A percentile compares a stretch with the other conserved stretches of the same genome.
phyloP scores from a whole-genome alignment of 2,888 invertebrate species.

The Drosophila tripunctata region DNA sequence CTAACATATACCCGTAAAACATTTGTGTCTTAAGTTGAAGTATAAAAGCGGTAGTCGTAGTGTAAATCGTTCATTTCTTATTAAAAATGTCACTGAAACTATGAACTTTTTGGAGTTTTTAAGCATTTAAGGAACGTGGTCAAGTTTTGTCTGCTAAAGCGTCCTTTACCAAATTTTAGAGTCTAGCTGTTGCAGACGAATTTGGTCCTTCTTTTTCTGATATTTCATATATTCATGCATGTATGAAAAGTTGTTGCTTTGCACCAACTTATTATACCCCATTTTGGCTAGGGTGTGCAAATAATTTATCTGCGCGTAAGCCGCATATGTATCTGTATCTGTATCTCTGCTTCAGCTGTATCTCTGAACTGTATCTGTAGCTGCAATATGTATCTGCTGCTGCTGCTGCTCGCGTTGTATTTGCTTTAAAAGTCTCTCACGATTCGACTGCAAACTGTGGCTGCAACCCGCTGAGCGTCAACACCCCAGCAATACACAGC shows the following conservation, averaged over 20 bases:
- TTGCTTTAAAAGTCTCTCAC: conserved; percentile 65
- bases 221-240: too few relatives aligned
- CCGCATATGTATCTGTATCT: conserved; percentile 62
- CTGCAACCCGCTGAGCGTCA: conserved; percentile 73
- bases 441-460: conserved; percentile 30
- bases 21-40: neutral
- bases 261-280: neutral
- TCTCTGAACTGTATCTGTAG: conserved; percentile 48
- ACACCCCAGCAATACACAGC: conserved; percentile 68
- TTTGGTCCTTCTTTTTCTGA: too few relatives aligned
- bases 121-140: too few relatives aligned
- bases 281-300: conserved; percentile 26
- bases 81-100: too few relatives aligned
- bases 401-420: conserved; percentile 46
- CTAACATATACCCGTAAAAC: neutral
- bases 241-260: too few relatives aligned
- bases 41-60: too few relatives aligned
- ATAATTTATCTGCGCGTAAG: conserved; percentile 78
- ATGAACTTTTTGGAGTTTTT: too few relatives aligned
- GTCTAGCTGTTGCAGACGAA: too few relatives aligned
- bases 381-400: conserved; percentile 57
- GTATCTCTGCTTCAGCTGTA: conserved; percentile 34
- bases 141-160: too few relatives aligned
- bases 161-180: too few relatives aligned
- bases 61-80: too few relatives aligned